phyloP scores from a whole-genome alignment of 92 coral and sea anemone species.

The Meandrina meandrites region DNA sequence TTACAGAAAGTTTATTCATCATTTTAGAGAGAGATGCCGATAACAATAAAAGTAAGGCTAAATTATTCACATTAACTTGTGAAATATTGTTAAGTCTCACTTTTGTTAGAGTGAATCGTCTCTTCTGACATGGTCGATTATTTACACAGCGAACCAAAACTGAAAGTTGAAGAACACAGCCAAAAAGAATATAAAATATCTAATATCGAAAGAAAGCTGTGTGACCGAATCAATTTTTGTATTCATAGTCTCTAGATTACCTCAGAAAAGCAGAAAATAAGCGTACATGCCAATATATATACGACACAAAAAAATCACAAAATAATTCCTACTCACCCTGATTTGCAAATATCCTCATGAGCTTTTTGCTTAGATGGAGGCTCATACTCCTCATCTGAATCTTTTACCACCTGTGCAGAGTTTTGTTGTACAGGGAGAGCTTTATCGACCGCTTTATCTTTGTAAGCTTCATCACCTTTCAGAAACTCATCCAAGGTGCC shows the following conservation, averaged over 20 bases:
- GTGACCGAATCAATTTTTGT: no score
- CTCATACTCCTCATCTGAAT: conserved; percentile 28
- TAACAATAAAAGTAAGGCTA: background rate
- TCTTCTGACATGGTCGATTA: conserved; percentile 1
- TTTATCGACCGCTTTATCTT: no score
- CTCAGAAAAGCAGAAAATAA: no score
- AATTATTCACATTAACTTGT: background rate
- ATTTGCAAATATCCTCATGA: background rate
- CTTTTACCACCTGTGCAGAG: background rate
- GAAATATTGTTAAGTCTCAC: background rate
- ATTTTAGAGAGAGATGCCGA: background rate
- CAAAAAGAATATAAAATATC: no score
- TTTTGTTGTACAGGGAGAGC: background rate
- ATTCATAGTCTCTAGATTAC: no score
- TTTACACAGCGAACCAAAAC: no score
- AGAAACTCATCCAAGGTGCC: background rate
- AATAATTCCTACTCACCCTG: conserved; percentile 21
- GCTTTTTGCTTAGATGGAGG: conserved; percentile 13
- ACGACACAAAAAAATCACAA: no score
- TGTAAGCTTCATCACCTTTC: background rate
- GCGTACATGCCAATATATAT: no score
- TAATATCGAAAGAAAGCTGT: no score
- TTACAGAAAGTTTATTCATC: background rate
- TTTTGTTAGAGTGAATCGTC: background rate
- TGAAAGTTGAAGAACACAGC: conserved; percentile 14